Conservation (phyloP, 2,113 vertebrate genomes). For the Onychorhynchus coronatus region DNA sequence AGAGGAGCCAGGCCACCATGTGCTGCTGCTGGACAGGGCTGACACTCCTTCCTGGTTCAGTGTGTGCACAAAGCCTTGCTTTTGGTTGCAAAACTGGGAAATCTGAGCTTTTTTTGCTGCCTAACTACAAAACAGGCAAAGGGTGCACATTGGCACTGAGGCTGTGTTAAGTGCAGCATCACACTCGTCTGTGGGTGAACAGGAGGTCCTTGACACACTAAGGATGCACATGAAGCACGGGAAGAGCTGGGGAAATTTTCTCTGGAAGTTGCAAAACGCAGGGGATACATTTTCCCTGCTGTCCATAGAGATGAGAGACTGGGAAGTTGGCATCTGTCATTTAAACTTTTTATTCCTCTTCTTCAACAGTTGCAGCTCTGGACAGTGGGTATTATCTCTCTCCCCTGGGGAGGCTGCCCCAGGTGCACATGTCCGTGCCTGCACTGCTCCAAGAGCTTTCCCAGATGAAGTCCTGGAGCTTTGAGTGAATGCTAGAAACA, state of each 20-base stretch:
- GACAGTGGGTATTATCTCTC: background rate
- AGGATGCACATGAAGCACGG: accelerated
- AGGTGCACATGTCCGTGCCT: accelerated
- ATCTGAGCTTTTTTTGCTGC: background rate
- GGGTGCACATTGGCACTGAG: background rate
- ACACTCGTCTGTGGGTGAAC: background rate
- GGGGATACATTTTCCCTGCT: background rate
- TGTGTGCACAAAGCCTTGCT: background rate
- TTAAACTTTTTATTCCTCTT: background rate
- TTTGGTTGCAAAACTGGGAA: background rate
- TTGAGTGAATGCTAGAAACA: background rate
- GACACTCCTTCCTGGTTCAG: background rate
- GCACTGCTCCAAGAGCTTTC: background rate
- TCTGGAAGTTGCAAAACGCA: background rate
- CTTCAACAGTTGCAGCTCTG: background rate
- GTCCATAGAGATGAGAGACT: background rate
- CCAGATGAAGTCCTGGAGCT: slow-evolving; percentile 25
- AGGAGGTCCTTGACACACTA: background rate
- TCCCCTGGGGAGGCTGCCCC: background rate
- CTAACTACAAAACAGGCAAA: background rate
- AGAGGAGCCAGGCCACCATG: accelerated
- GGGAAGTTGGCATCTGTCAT: background rate
- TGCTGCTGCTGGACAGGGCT: background rate
- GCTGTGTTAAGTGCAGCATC: background rate
- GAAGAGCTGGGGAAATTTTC: background rate